Base-by-base conservation (phyloP, 1,140 invertebrate genomes). In the Venturia canescens region DNA sequence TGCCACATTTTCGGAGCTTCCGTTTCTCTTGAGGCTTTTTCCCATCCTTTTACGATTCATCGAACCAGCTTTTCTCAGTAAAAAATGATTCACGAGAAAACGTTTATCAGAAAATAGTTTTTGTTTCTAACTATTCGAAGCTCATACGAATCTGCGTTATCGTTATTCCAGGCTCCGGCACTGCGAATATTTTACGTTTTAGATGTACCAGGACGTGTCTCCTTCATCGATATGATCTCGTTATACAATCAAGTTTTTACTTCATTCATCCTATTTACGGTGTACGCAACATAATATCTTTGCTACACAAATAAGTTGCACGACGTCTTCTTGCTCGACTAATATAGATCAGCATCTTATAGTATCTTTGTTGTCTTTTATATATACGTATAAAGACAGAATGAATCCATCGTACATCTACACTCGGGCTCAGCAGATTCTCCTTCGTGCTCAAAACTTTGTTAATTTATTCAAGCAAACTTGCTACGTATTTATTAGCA, bases 401-500 rank as follows among this genome's bases (percentile, higher is more conserved):
- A 44, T 44, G 60, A 80, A 53, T 57, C 44, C 44, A 74, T 74
- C 27, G 60, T 71, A 16, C 71, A 48, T 6, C 71, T 18, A 74
- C 23, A 18, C 50, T 50, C 44, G 38, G 16, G 71, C 48, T 50
- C 31, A 53, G 44, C 48, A 57, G 23, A 38, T 21, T 29, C 48
- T 74, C 71, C 48, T 53, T 11, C 23, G 11, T n/a, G 23, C 72
- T 76, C 53, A 9, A 23, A 82, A 82, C 69, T 82, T 82, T 75
- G 69, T 82, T 82, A 78, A 82, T 82, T 79, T 79, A 82, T 82
- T 78, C 67, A 26, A 26, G 16, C 48, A 82, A 82, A 69, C 70
- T 82, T 82, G 69, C 69, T 75, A 72, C 66, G 67, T 82, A 82
- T 82, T 81, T 78, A 81, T 79, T 79, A 78, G 53, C 9, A 79